Conservation (phyloP, 2,888 invertebrate species). For the Sympetrum striolatum region DNA sequence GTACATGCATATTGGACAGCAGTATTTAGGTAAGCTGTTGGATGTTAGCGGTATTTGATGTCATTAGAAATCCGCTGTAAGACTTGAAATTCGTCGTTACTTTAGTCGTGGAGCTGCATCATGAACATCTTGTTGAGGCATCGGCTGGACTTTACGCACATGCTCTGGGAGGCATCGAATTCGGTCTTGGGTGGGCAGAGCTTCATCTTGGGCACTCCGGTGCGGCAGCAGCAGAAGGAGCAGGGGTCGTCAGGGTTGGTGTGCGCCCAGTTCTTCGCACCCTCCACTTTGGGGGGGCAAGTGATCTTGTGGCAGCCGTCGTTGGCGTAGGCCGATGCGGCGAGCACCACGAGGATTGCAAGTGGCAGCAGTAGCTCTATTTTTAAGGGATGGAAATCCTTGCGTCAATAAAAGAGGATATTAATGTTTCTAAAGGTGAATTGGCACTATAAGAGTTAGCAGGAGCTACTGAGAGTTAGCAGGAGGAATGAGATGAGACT, state of each 20-base stretch:
- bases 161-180: not conserved
- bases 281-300: not conserved
- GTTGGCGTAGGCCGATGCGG: not conserved
- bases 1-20: no score
- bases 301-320: not conserved
- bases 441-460: no score
- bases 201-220: not conserved
- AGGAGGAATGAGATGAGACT: no score
- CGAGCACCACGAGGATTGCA: not conserved
- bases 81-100: no score
- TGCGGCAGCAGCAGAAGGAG: constrained; percentile 24
- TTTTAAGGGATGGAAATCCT: not conserved
- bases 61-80: no score
- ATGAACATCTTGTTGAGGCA: not conserved
- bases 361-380: not conserved
- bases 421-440: no score
- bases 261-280: not conserved
- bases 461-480: no score
- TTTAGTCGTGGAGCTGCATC: no score
- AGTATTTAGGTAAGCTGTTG: no score
- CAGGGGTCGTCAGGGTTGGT: not conserved
- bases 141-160: not conserved
- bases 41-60: no score
- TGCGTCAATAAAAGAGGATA: not conserved
- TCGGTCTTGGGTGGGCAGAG: not conserved